These are phyloP conservation scores for Epiblema foenella DNA, from an alignment of 2,888 invertebrate species.

Conservation along the genomic window DNA sequence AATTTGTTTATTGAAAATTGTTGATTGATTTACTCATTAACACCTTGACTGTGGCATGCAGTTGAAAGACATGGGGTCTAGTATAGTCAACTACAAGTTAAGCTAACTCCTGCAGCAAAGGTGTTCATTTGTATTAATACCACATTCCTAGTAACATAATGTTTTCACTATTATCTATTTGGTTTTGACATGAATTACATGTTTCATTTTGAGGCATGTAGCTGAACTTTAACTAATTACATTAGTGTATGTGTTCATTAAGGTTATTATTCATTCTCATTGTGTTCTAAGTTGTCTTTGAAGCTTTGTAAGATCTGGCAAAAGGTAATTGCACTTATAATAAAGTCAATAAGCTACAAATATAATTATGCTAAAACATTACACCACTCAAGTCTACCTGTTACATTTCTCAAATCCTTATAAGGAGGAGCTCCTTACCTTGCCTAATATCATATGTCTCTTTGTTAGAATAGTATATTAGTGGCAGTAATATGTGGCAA, in stretches of 20 bases:
- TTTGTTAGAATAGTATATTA: background rate
- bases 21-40: background rate
- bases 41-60: too few species aligned
- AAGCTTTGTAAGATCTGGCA: background rate
- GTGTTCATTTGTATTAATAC: too few species aligned
- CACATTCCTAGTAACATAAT: background rate
- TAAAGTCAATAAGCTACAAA: background rate
- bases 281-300: background rate
- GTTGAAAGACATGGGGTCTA: too few species aligned
- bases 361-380: background rate
- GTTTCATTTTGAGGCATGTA: background rate
- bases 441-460: slow-evolving; percentile 3
- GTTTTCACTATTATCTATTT: background rate
- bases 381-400: background rate
- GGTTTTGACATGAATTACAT: background rate
- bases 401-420: slow-evolving; percentile 6
- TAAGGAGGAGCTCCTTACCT: background rate
- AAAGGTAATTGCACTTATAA: background rate
- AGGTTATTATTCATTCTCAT: background rate
- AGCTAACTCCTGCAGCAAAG: too few species aligned
- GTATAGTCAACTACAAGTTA: too few species aligned
- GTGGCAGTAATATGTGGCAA: background rate
- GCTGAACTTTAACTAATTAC: background rate
- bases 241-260: background rate
- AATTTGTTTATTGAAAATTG: background rate